A percentile compares a stretch with the other conserved stretches of the same genome.
Evolutionary conservation across 2,113 vertebrate species (phyloP).

Genomic region (Arvicanthis niloticus): DNA sequence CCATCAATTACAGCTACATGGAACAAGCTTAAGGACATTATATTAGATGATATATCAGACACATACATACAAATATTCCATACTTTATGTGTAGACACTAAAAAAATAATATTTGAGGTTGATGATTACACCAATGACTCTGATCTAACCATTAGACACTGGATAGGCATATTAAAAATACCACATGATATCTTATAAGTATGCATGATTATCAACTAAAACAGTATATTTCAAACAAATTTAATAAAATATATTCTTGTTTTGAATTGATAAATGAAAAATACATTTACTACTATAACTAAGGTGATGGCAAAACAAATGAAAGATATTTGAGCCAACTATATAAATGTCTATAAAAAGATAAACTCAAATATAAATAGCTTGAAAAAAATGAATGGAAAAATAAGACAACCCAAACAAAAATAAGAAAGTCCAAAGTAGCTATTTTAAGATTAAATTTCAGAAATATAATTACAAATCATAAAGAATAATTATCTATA

Average conservation of each 20-base stretch:
- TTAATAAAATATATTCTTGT: neutral
- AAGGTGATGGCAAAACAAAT: neutral
- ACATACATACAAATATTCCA: neutral
- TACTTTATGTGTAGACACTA: neutral
- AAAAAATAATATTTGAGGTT: neutral
- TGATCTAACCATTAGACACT: neutral
- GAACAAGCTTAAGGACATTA: neutral
- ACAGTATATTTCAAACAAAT: neutral
- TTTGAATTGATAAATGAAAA: neutral
- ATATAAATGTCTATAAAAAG: neutral
- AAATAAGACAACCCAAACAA: neutral
- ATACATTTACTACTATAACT: neutral
- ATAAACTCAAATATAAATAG: neutral
- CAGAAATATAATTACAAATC: slow-evolving; percentile 39
- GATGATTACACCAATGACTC: neutral
- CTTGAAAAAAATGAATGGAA: neutral
- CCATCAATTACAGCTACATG: neutral
- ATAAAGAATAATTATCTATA: neutral
- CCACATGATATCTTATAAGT: neutral
- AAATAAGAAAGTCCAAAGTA: neutral
- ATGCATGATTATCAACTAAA: neutral
- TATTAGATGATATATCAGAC: neutral
- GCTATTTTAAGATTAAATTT: neutral
- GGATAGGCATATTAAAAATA: neutral
- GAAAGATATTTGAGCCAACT: neutral